Percentiles rank a stretch among this genome's conserved stretches.
Evolutionary conservation across 2,888 invertebrate species (phyloP).

Genomic region (Galeopsomyia nigrocyanea): DNA sequence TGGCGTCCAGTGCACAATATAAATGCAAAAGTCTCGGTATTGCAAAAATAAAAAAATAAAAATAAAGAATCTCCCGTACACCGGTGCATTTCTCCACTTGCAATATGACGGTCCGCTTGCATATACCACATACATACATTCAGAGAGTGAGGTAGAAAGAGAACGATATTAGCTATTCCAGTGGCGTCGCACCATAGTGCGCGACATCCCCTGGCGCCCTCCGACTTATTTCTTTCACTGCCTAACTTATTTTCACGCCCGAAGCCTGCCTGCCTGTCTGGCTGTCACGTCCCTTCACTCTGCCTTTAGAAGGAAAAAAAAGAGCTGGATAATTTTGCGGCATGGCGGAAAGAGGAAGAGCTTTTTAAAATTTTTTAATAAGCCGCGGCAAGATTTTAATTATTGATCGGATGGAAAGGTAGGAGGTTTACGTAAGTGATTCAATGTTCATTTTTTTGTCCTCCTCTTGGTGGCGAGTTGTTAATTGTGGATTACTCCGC

Average conservation of each 20-base stretch:
- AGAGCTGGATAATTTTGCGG: conserved; percentile 8
- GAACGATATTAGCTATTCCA: conserved; percentile 60
- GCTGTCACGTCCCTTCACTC: neutral
- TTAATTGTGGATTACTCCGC: no score
- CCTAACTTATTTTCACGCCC: conserved; percentile 40
- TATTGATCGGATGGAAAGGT: no score
- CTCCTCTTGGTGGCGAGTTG: no score
- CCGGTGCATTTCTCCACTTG: no score
- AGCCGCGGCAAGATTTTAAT: neutral
- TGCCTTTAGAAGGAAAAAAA: neutral
- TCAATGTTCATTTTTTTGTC: no score
- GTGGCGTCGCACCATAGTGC: conserved; percentile 52
- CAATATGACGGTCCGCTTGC: no score
- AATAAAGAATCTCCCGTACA: no score
- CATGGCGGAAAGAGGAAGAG: neutral
- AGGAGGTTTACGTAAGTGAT: no score
- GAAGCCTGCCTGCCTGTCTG: neutral
- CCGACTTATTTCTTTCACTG: neutral
- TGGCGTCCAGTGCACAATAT: no score
- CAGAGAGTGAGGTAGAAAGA: neutral
- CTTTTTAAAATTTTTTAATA: conserved; percentile 18
- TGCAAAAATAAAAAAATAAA: no score
- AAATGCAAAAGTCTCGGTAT: no score
- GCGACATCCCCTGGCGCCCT: neutral
- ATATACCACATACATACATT: no score